Evolutionary conservation across 2,113 vertebrate species (phyloP).

Genomic region (Cephalopholis sonnerati): DNA sequence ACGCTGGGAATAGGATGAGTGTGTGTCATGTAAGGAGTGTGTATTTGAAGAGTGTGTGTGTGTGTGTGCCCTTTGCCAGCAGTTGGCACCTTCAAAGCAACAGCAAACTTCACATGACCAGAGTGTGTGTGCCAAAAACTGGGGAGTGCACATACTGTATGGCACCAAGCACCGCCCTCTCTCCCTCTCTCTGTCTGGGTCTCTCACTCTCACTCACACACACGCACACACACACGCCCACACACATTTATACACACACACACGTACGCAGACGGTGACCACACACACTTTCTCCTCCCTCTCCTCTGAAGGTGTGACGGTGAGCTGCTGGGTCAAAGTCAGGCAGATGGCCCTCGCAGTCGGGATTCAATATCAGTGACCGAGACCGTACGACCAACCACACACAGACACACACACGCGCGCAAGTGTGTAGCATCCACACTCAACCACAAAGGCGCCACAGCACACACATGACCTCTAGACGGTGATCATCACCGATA

Average conservation of each 20-base stretch:
- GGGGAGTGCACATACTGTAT: constrained; percentile 33
- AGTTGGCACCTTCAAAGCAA: constrained; percentile 57
- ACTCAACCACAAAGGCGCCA: not conserved
- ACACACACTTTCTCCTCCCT: constrained; percentile 29
- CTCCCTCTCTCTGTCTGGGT: not conserved
- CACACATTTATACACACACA: constrained; percentile 22
- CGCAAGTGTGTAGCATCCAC: constrained; percentile 1
- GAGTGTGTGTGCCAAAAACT: constrained; percentile 55
- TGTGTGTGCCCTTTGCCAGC: constrained; percentile 40
- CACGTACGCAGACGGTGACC: not conserved
- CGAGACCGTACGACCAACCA: constrained; percentile 37
- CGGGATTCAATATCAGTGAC: constrained; percentile 72
- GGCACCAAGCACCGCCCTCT: constrained; percentile 6
- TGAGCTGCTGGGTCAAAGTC: constrained; percentile 77
- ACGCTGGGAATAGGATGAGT: constrained; percentile 39
- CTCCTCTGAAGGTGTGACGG: constrained; percentile 71
- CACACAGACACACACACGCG: constrained; percentile 21
- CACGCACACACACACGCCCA: constrained; percentile 30
- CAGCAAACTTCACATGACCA: constrained; percentile 58
- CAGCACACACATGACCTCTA: constrained; percentile 54
- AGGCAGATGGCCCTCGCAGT: constrained; percentile 82
- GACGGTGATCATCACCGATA: constrained; percentile 35
- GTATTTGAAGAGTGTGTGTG: constrained; percentile 25
- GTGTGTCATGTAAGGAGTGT: constrained; percentile 23
- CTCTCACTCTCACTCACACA: not conserved